A percentile compares a stretch with the other conserved stretches of the same genome.
phyloP scores from a whole-genome alignment of 2,113 vertebrate genomes.

The Columba janthina region DNA sequence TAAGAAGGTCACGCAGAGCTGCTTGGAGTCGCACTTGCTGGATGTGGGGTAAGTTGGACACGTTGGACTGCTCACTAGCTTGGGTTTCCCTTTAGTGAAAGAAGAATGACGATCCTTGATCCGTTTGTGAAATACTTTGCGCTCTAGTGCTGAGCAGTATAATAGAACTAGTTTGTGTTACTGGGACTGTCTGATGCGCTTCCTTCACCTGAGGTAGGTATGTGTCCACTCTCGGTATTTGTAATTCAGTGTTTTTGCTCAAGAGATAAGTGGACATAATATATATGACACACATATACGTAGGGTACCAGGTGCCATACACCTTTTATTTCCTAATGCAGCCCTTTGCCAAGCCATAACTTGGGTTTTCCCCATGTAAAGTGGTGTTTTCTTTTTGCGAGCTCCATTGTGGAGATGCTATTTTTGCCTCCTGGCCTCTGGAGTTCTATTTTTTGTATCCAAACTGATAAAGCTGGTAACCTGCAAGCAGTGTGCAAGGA shows the following conservation, averaged over 20 bases:
- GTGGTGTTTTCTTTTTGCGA: not conserved
- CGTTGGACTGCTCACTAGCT: not conserved
- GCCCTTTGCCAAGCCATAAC: not conserved
- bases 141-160: not conserved
- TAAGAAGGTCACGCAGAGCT: not conserved
- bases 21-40: not conserved
- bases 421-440: not conserved
- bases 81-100: not conserved
- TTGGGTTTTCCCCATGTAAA: not conserved
- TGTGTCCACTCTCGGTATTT: not conserved
- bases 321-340: not conserved
- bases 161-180: not conserved
- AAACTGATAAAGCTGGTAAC: conserved; percentile 20
- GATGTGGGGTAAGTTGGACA: not conserved
- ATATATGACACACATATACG: fast-evolving
- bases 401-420: fast-evolving
- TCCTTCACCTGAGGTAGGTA: not conserved
- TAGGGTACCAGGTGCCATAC: fast-evolving
- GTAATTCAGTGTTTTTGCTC: not conserved
- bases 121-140: not conserved
- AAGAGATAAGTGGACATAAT: fast-evolving
- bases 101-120: not conserved
- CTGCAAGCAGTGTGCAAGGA: not conserved
- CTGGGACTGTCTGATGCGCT: not conserved
- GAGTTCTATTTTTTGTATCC: not conserved